These are phyloP conservation scores for Luscinia luscinia DNA, from an alignment of 2,797 vertebrate genomes.

Conservation along the genomic window DNA sequence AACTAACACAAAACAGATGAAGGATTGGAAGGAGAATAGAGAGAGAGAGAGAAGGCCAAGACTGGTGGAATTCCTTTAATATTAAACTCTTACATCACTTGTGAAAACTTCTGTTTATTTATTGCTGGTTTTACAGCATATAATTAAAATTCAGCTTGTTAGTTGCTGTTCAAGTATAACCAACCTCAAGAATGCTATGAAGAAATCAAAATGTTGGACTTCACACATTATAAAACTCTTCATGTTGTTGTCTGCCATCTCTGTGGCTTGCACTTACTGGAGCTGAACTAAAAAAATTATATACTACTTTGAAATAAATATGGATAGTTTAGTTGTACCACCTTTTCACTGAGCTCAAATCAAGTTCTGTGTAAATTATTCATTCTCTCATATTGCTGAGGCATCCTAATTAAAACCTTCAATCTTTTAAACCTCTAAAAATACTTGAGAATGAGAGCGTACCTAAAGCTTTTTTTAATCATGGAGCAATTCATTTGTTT, in stretches of 20 bases:
- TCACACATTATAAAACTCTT: neutral
- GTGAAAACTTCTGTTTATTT: slow-evolving; percentile 49
- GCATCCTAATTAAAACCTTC: slow-evolving; percentile 10
- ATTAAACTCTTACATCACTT: neutral
- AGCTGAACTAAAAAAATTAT: neutral
- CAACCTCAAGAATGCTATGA: slow-evolving; percentile 32
- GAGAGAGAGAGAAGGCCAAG: neutral
- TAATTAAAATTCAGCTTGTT: slow-evolving; percentile 61
- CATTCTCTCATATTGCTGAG: neutral
- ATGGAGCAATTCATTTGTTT: neutral
- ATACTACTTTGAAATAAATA: neutral
- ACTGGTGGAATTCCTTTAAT: neutral
- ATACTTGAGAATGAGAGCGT: neutral
- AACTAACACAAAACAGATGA: neutral
- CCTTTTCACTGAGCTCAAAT: neutral
- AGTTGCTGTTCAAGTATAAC: slow-evolving; percentile 55
- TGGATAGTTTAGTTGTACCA: neutral
- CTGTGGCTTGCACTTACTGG: neutral
- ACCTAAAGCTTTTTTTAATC: neutral
- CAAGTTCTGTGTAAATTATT: neutral
- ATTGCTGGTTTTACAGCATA: slow-evolving; percentile 43
- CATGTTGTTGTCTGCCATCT: neutral
- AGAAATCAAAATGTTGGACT: neutral
- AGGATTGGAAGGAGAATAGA: neutral
- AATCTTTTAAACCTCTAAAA: slow-evolving; percentile 10